Evolutionary conservation across 2,113 vertebrate species (phyloP), one percentile per base, ranked within the genome.

Genomic region (Oceanodroma tethys): DNA sequence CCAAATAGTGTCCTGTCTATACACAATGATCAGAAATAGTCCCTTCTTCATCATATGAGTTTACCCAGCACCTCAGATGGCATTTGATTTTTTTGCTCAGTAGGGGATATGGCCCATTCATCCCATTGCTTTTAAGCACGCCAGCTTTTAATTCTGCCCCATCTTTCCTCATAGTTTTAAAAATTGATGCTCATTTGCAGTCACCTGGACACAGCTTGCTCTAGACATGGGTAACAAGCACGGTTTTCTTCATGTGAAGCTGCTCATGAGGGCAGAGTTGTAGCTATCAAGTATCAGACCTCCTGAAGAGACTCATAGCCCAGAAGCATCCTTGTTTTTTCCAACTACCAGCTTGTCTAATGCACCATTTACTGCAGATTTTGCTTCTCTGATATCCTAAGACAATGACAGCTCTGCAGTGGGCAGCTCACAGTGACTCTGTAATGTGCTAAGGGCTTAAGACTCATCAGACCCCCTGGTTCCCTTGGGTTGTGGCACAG

Each of bases 181-280:
- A 66, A 55, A 36, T 22, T 6, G 1, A 8, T 53, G 76, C 40
- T 67, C 30, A 18, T 29, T 42, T 42, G 59, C 48, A 50, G n/a
- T 74, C 56, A 52, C 13, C 9, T 38, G 42, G 21, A 17, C 36
- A 43, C 47, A 86, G 14, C 21, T 65, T 63, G 50, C 22, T 43
- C 40, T 23, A 23, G 60, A 13, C 0, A 72, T 38, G 42, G 27
- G 30, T 30, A 7, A 45, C 43, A 81, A 83, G 53, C 0, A 0
- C 1, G 6, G 27, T 27, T 38, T 83, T 13, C 32, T 29, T 38
- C 36, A 4, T 2, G 3, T 36, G 38, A 73, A 81, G 48, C 48
- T 94, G 63, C n/a, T 63, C n/a, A 3, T 3, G 26, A 82, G 66
- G 79, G 74, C 59, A 81, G 43, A 29, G 45, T 4, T 65, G 82